Conservation (phyloP, 2,797 vertebrate species). For the Malacoctenus gilli region DNA sequence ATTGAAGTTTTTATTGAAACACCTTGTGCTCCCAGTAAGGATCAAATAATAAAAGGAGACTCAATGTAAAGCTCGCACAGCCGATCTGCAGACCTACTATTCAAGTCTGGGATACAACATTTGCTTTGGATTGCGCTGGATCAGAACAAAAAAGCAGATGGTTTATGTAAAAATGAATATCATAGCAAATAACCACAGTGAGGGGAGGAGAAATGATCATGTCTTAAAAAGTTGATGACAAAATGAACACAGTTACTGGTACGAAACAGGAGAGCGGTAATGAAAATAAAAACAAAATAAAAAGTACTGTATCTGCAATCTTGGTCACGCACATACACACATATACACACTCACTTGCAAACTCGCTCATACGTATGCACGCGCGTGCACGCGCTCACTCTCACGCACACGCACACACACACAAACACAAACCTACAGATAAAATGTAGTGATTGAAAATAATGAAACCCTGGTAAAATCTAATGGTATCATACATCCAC, state of each 20-base stretch:
- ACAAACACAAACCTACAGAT: conserved; percentile 75
- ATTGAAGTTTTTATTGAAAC: conserved; percentile 78
- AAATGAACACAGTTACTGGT: conserved; percentile 68
- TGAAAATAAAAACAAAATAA: conserved; percentile 78
- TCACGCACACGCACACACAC: conserved; percentile 47
- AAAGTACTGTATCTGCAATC: conserved; percentile 72
- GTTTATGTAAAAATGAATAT: conserved; percentile 79
- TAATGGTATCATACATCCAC: conserved; percentile 79
- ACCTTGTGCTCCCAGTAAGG: conserved; percentile 71
- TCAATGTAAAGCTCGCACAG: conserved; percentile 72
- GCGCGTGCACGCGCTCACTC: conserved; percentile 25
- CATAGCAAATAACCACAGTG: conserved; percentile 77
- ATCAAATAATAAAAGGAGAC: conserved; percentile 77
- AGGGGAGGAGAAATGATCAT: conserved; percentile 69
- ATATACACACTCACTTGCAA: conserved; percentile 57
- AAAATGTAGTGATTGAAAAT: conserved; percentile 79
- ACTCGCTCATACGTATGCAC: conserved; percentile 41
- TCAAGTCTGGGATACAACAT: conserved; percentile 72
- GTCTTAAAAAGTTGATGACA: conserved; percentile 75
- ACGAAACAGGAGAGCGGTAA: conserved; percentile 75
- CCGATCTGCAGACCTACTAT: conserved; percentile 64
- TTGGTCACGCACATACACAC: conserved; percentile 53
- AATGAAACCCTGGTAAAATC: conserved; percentile 79
- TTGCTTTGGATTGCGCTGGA: conserved; percentile 64
- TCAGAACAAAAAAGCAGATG: conserved; percentile 75